These are phyloP conservation scores for Anthoscopus minutus DNA, from an alignment of 2,113 vertebrate genomes.

Conservation along the genomic window DNA sequence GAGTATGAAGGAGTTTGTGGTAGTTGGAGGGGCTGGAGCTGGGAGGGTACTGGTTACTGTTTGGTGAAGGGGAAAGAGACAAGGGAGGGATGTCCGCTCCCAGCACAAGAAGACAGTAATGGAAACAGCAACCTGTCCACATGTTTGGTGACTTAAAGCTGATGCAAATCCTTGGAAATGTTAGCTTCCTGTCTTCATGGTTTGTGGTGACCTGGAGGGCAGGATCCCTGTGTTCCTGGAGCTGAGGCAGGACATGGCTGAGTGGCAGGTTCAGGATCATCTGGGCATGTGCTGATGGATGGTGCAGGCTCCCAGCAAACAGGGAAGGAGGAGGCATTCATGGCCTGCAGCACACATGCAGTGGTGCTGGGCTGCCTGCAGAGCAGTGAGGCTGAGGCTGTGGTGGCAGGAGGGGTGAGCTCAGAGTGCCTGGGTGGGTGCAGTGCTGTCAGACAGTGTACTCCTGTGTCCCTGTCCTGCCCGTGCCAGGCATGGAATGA, in stretches of 20 bases:
- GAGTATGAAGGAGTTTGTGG: background rate
- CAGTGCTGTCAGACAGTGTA: rapidly evolving
- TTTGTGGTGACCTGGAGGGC: background rate
- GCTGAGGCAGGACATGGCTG: background rate
- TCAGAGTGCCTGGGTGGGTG: rapidly evolving
- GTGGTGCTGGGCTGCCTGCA: background rate
- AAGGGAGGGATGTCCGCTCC: background rate
- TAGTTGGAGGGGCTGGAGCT: background rate
- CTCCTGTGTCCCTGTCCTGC: background rate
- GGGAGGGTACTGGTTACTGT: background rate
- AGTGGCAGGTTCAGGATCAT: background rate
- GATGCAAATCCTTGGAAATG: background rate
- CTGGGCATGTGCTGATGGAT: background rate
- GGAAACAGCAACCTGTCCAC: background rate
- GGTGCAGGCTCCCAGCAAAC: background rate
- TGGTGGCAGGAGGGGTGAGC: background rate
- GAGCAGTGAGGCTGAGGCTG: background rate
- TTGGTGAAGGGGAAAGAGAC: background rate
- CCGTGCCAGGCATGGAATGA: rapidly evolving
- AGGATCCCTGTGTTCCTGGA: background rate
- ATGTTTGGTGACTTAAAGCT: background rate
- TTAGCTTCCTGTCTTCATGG: background rate
- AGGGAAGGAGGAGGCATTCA: background rate
- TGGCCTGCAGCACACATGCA: background rate
- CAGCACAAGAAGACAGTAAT: background rate